phyloP scores from a whole-genome alignment of 2,113 vertebrate genomes.

The Eclectus roratus region DNA sequence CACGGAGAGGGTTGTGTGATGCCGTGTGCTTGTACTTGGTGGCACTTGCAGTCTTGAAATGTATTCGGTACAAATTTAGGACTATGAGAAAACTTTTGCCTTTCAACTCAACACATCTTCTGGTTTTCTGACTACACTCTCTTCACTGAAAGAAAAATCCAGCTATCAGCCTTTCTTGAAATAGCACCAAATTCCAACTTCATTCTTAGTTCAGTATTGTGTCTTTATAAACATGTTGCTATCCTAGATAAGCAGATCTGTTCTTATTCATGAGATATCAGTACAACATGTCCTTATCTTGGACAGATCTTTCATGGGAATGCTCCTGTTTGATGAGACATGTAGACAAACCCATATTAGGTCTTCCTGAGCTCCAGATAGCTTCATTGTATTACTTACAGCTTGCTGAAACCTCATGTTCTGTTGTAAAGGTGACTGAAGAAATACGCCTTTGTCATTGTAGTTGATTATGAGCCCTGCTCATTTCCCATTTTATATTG shows the following conservation, averaged over 20 bases:
- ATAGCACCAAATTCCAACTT: not conserved
- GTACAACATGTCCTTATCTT: conserved; percentile 34
- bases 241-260: conserved; percentile 24
- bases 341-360: not conserved
- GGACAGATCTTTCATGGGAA: not conserved
- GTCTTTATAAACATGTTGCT: conserved; percentile 9
- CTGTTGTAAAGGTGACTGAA: conserved; percentile 18
- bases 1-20: not conserved
- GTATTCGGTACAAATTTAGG: not conserved
- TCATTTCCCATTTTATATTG: conserved; percentile 60
- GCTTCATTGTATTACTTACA: not conserved
- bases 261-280: not conserved
- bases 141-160: not conserved
- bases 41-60: not conserved
- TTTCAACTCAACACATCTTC: not conserved
- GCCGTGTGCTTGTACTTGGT: not conserved
- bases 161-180: not conserved
- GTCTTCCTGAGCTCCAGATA: not conserved
- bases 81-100: not conserved
- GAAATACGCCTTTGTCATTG: not conserved
- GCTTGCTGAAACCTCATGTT: not conserved
- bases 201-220: not conserved
- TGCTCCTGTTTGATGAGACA: not conserved
- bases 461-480: not conserved
- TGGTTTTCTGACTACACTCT: not conserved